These are phyloP conservation scores for Nomada flava DNA, from an alignment of 2,888 invertebrate genomes.

Conservation along the genomic window DNA sequence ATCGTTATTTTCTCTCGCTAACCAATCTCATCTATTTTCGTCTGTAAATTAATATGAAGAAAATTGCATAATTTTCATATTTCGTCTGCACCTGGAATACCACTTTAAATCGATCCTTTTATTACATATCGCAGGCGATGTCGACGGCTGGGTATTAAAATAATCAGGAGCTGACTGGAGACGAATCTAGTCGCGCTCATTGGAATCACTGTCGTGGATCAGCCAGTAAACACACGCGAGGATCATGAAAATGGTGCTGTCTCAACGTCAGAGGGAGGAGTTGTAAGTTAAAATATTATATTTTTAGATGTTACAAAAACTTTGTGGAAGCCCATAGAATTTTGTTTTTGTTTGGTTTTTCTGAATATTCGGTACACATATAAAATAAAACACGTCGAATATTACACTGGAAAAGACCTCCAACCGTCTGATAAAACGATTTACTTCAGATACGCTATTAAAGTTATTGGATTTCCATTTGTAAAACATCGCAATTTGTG, in stretches of 20 bases:
- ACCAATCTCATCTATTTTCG: too few species aligned
- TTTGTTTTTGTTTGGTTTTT: too few species aligned
- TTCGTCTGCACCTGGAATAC: neutral
- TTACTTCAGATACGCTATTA: too few species aligned
- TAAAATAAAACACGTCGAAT: too few species aligned
- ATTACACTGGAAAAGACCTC: too few species aligned
- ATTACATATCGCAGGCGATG: conserved; percentile 72
- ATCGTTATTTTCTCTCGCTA: too few species aligned
- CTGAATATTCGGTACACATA: too few species aligned
- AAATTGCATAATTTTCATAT: neutral
- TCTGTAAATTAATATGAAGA: too few species aligned
- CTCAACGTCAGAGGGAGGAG: conserved; percentile 99
- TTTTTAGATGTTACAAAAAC: neutral
- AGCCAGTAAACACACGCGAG: conserved; percentile 83
- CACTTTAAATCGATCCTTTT: neutral
- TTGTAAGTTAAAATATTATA: conserved; percentile 90
- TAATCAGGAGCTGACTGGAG: conserved; percentile 76
- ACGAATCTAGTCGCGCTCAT: conserved; percentile 77
- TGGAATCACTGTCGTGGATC: conserved; percentile 76
- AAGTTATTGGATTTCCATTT: too few species aligned
- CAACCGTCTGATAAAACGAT: too few species aligned
- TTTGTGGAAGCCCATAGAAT: too few species aligned
- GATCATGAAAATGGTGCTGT: conserved; percentile 99
- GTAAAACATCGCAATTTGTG: neutral
- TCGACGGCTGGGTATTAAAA: conserved; percentile 77